These are phyloP conservation scores for Dermolepida albohirtum DNA, from an alignment of 2,888 invertebrate species.

Conservation along the genomic window DNA sequence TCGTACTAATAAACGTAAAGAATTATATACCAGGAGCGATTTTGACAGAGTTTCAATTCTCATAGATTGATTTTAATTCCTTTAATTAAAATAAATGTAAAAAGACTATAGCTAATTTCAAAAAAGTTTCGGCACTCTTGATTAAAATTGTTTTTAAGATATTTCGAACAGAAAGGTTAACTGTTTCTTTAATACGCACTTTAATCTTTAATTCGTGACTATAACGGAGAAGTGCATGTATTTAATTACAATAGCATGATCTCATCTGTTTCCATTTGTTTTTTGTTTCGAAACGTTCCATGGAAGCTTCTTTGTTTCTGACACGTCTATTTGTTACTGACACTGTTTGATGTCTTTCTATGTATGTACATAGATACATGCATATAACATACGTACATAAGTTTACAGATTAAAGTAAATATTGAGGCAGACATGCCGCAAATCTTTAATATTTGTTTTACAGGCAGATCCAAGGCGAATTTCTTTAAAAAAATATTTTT, in stretches of 20 bases:
- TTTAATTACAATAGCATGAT: not conserved
- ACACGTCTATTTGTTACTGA: conserved; percentile 7
- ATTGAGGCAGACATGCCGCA: too few relatives aligned
- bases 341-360: not conserved
- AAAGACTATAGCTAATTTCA: too few relatives aligned
- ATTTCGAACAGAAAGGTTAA: not conserved
- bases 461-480: too few relatives aligned
- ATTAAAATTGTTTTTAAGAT: not conserved
- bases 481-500: too few relatives aligned
- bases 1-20: too few relatives aligned
- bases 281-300: not conserved
- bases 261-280: conserved; percentile 2
- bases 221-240: conserved; percentile 5
- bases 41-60: too few relatives aligned
- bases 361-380: not conserved
- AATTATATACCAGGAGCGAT: too few relatives aligned
- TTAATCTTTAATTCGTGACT: conserved; percentile 1
- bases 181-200: not conserved
- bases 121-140: too few relatives aligned
- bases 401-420: too few relatives aligned
- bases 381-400: not conserved
- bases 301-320: conserved; percentile 2
- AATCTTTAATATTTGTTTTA: too few relatives aligned
- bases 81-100: too few relatives aligned
- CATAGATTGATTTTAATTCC: too few relatives aligned